These are phyloP conservation scores for Cheilosia soror DNA, from an alignment of 2,888 invertebrate species.

Conservation along the genomic window DNA sequence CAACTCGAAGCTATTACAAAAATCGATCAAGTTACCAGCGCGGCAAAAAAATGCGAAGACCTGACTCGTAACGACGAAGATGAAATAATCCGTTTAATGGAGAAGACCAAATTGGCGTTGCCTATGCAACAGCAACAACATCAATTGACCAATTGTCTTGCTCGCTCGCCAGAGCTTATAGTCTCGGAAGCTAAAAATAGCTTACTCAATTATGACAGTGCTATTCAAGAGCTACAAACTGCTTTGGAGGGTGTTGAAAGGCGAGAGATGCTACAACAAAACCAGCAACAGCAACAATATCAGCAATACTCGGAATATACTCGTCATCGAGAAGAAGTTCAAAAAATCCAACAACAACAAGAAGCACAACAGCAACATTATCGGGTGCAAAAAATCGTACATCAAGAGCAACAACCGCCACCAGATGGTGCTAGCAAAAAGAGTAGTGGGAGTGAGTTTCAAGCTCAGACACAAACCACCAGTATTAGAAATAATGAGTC, in stretches of 20 bases:
- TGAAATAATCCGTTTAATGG: slow-evolving; percentile 76
- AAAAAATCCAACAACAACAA: slow-evolving; percentile 1
- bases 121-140: slow-evolving; percentile 44
- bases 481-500: slow-evolving; percentile 5
- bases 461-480: neutral
- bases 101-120: slow-evolving; percentile 52
- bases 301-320: slow-evolving; percentile 35
- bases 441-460: neutral
- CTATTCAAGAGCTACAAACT: slow-evolving; percentile 69
- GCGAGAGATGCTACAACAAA: slow-evolving; percentile 47
- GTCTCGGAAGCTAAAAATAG: slow-evolving; percentile 73
- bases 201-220: slow-evolving; percentile 74
- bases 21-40: slow-evolving; percentile 37
- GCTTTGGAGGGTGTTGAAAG: slow-evolving; percentile 29
- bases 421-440: neutral
- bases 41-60: slow-evolving; percentile 65
- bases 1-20: slow-evolving; percentile 19
- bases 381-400: neutral
- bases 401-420: slow-evolving; percentile 14
- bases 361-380: slow-evolving; percentile 2
- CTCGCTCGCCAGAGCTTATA: slow-evolving; percentile 76
- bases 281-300: slow-evolving; percentile 47
- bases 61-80: slow-evolving; percentile 73
- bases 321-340: slow-evolving; percentile 43
- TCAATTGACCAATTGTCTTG: slow-evolving; percentile 74